Evolutionary conservation across 2,888 invertebrate species (phyloP).

Genomic region (Lacanobia oleracea): DNA sequence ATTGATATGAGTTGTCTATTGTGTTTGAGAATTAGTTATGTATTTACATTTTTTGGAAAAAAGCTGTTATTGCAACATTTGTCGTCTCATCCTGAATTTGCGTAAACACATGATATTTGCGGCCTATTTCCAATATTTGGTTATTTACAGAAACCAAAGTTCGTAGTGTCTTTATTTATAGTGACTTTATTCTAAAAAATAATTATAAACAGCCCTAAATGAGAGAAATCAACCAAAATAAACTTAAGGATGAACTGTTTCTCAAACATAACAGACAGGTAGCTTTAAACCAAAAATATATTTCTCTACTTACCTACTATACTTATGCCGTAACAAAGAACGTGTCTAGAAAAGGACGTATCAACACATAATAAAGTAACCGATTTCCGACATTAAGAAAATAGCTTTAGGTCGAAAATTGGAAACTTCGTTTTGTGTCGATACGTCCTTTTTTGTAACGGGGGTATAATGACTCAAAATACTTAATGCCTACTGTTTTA

Average conservation of each 20-base stretch:
- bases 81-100: background rate
- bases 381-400: no score
- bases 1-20: constrained; percentile 16
- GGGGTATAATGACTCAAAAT: no score
- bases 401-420: no score
- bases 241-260: constrained; percentile 3
- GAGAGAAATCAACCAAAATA: no score
- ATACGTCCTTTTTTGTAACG: no score
- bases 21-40: constrained; percentile 27
- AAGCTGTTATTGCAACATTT: background rate
- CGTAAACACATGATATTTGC: background rate
- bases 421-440: no score
- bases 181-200: no score
- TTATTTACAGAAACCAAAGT: background rate
- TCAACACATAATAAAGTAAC: no score
- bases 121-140: background rate
- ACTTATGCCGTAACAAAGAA: constrained; percentile 16
- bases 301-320: constrained; percentile 44
- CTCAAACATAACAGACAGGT: constrained; percentile 24
- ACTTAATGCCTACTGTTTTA: background rate
- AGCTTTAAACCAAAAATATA: constrained; percentile 63
- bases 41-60: background rate
- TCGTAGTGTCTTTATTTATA: no score
- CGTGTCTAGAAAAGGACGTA: no score
- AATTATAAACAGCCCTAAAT: background rate